Percentiles rank a stretch among this genome's conserved stretches.
phyloP scores from a whole-genome alignment of 2,797 vertebrate genomes.

The Poliocrania exsul region DNA sequence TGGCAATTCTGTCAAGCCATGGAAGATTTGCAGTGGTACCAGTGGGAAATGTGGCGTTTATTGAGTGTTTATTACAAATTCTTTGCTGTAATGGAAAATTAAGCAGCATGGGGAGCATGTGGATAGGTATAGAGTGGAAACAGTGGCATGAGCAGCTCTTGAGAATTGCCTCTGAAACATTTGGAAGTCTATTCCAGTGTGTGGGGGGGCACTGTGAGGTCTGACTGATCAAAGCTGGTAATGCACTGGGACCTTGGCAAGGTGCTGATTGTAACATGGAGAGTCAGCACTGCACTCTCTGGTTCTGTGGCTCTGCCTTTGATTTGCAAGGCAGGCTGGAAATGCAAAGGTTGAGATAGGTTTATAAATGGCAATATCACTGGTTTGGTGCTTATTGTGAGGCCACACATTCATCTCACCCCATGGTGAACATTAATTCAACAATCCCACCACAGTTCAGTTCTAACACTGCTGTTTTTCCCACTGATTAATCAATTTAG shows the following conservation, averaged over 20 bases:
- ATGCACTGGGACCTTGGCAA: not conserved
- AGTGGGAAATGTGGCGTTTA: not conserved
- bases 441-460: not conserved
- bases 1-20: not conserved
- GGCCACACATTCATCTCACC: not conserved
- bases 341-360: not conserved
- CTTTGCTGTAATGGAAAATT: slow-evolving; percentile 5
- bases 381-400: not conserved
- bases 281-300: not conserved
- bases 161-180: not conserved
- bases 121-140: not conserved
- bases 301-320: not conserved
- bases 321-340: not conserved
- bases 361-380: not conserved
- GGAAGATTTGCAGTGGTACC: not conserved
- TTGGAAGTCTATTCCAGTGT: not conserved
- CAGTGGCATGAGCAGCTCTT: too few relatives aligned
- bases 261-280: not conserved
- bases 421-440: not conserved
- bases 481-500: slow-evolving; percentile 9
- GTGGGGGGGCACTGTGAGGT: not conserved
- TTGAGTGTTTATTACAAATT: not conserved
- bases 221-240: not conserved
- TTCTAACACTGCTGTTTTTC: not conserved
- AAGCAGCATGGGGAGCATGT: not conserved